Percentiles rank a stretch among this genome's conserved stretches.
These are phyloP conservation scores for Parambassis ranga DNA, from an alignment of 2,797 vertebrate species.

Conservation along the genomic window DNA sequence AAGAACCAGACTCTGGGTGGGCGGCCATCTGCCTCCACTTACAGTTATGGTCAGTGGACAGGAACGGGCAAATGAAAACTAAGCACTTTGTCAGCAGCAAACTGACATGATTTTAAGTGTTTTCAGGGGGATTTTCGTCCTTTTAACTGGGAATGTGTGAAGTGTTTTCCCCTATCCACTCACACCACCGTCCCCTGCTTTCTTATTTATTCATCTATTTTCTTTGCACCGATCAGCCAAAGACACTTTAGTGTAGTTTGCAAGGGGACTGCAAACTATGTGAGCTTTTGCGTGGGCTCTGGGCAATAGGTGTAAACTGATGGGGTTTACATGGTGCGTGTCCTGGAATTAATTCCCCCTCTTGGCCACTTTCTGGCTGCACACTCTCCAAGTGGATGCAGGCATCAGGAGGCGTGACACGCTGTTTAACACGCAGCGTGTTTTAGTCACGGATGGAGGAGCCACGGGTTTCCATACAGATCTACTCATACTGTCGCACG, in stretches of 20 bases:
- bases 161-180: neutral
- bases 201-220: neutral
- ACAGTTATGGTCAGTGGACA: neutral
- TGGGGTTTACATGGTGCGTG: constrained; percentile 16
- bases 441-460: constrained; percentile 40
- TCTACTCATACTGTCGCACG: neutral
- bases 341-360: constrained; percentile 53
- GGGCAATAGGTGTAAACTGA: constrained; percentile 35
- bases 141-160: neutral
- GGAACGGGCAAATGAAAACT: neutral
- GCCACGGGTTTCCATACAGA: constrained; percentile 26
- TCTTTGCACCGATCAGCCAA: neutral
- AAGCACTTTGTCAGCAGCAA: neutral
- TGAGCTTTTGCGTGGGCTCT: neutral
- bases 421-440: constrained; percentile 36
- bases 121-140: neutral
- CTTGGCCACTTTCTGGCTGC: constrained; percentile 19
- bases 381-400: constrained; percentile 30
- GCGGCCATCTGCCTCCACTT: too few relatives aligned
- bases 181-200: neutral
- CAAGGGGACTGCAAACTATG: neutral
- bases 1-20: too few relatives aligned
- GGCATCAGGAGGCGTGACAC: constrained; percentile 48
- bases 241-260: too few relatives aligned
- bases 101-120: neutral